These are phyloP conservation scores for Otocyon megalotis DNA, from an alignment of 2,113 vertebrate genomes.

Conservation along the genomic window DNA sequence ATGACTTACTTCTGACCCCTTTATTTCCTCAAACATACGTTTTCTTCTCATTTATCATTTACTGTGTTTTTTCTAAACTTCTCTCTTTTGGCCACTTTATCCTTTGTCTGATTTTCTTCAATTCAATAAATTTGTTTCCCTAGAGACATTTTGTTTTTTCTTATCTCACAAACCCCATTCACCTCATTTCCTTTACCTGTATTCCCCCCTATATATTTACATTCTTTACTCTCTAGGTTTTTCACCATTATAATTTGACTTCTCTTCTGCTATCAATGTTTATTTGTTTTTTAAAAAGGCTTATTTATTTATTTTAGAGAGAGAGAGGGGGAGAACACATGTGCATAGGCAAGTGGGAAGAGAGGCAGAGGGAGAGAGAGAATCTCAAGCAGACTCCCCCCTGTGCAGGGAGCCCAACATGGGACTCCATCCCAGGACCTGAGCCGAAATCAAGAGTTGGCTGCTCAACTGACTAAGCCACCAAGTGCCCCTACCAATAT, in stretches of 20 bases:
- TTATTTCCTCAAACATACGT: not conserved
- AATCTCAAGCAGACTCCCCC: no score
- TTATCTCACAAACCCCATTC: not conserved
- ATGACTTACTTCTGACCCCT: not conserved
- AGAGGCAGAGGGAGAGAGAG: no score
- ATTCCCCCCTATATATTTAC: not conserved
- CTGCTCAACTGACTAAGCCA: no score
- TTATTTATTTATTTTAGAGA: no score
- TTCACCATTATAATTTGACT: not conserved
- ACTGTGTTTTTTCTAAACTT: not conserved
- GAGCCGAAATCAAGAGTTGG: no score
- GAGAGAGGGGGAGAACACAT: no score
- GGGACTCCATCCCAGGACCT: no score
- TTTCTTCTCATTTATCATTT: not conserved
- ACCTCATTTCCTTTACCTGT: not conserved
- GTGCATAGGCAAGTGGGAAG: no score
- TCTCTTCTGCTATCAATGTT: not conserved
- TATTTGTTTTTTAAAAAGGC: no score
- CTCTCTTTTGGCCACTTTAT: not conserved
- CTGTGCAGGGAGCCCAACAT: no score
- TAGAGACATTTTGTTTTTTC: not conserved
- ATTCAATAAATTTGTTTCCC: not conserved
- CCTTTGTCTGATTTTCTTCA: not conserved
- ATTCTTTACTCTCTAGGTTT: not conserved
- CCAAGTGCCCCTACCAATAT: no score